phyloP scores from a whole-genome alignment of 2,888 invertebrate species.

The Cheilosia vernalis region DNA sequence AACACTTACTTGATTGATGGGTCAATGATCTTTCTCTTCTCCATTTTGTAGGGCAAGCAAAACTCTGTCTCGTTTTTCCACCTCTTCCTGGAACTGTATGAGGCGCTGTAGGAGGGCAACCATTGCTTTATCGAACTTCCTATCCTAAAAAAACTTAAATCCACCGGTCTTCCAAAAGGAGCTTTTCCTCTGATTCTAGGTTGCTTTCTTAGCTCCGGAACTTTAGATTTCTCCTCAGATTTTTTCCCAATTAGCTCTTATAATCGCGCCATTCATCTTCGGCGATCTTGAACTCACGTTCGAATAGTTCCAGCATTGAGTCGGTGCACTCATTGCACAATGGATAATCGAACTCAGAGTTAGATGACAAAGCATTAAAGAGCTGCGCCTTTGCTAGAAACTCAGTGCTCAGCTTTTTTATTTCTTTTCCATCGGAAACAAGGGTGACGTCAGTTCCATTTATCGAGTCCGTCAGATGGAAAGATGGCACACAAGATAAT shows the following conservation, averaged over 20 bases:
- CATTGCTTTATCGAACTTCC: constrained; percentile 97
- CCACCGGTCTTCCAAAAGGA: constrained; percentile 94
- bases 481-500: too few species aligned
- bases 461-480: too few species aligned
- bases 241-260: too few species aligned
- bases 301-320: constrained; percentile 93
- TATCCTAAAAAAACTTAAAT: constrained; percentile 96
- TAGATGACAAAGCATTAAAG: constrained; percentile 95
- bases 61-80: constrained; percentile 95
- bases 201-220: too few species aligned
- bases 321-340: constrained; percentile 98
- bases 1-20: too few species aligned
- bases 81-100: constrained; percentile 96
- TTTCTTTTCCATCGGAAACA: constrained; percentile 93
- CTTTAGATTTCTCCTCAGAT: too few species aligned
- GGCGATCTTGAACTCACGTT: constrained; percentile 92
- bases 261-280: too few species aligned
- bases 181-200: too few species aligned
- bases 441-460: constrained; percentile 97
- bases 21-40: constrained; percentile 97
- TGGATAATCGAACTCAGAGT: constrained; percentile 97
- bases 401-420: constrained; percentile 86
- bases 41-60: constrained; percentile 95
- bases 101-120: constrained; percentile 98
- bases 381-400: constrained; percentile 89